Evolutionary conservation across 2,113 vertebrate species (phyloP).

Genomic region (Rutilus rutilus): DNA sequence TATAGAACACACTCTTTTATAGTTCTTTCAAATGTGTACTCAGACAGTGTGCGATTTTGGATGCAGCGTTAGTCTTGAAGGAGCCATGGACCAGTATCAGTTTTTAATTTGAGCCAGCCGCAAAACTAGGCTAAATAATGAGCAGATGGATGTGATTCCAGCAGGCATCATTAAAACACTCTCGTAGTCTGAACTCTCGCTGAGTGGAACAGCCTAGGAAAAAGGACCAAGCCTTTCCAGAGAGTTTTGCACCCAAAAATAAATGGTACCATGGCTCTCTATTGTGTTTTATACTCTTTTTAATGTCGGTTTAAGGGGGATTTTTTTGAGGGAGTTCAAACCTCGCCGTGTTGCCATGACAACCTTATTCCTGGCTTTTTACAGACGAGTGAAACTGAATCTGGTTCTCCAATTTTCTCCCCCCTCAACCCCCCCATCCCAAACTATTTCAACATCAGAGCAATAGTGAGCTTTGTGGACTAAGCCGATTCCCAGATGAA

Average conservation of each 20-base stretch:
- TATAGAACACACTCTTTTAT: not conserved
- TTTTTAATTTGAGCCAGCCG: constrained; percentile 63
- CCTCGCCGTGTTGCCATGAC: constrained; percentile 76
- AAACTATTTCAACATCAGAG: constrained; percentile 68
- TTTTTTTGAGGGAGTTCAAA: constrained; percentile 56
- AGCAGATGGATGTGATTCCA: constrained; percentile 62
- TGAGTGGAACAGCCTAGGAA: constrained; percentile 1
- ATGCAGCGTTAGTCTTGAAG: constrained; percentile 29
- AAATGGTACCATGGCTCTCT: constrained; percentile 50
- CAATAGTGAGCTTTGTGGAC: constrained; percentile 76
- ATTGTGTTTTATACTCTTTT: constrained; percentile 57
- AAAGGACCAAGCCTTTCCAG: constrained; percentile 9
- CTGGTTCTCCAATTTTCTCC: constrained; percentile 47
- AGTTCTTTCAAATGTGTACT: not conserved
- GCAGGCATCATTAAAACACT: constrained; percentile 49
- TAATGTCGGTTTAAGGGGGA: constrained; percentile 56
- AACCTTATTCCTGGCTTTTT: constrained; percentile 71
- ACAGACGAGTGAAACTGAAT: constrained; percentile 71
- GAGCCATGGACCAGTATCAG: constrained; percentile 43
- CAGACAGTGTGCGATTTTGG: not conserved
- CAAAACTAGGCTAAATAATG: constrained; percentile 56
- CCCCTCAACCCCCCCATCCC: constrained; percentile 54
- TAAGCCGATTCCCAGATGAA: constrained; percentile 79
- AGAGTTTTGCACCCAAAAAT: constrained; percentile 46
- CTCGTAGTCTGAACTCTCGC: constrained; percentile 34